Percentiles rank a stretch among this genome's conserved stretches.
Evolutionary conservation across 2,113 vertebrate species (phyloP).

Genomic region (Serranochromis macrocephalus): DNA sequence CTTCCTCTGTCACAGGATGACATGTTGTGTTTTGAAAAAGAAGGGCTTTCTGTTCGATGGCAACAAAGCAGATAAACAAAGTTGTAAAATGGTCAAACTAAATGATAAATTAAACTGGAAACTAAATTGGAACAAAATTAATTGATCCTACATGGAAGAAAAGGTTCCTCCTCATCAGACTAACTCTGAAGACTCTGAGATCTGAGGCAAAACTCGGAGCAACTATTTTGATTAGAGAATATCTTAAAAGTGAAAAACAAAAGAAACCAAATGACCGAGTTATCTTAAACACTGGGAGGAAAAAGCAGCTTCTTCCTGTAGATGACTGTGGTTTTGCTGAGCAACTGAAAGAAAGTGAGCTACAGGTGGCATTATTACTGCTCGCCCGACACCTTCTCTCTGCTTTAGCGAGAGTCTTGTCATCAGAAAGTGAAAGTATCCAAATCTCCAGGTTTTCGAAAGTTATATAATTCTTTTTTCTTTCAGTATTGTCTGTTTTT

Average conservation of each 20-base stretch:
- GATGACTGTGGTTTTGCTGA: background rate
- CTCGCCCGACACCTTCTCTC: background rate
- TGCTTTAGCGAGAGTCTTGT: background rate
- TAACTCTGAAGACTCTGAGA: rapidly evolving
- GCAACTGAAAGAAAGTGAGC: background rate
- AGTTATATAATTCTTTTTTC: background rate
- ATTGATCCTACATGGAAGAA: background rate
- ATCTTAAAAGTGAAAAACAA: background rate
- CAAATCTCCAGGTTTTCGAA: rapidly evolving
- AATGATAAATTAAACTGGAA: background rate
- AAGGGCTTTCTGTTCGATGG: background rate
- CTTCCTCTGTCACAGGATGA: background rate
- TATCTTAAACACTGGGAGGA: background rate
- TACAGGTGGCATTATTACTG: no score
- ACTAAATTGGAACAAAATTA: background rate
- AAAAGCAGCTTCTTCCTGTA: background rate
- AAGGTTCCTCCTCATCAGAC: background rate
- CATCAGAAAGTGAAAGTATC: rapidly evolving
- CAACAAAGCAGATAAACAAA: rapidly evolving
- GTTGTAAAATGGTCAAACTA: background rate
- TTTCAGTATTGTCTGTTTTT: background rate
- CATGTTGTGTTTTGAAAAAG: rapidly evolving
- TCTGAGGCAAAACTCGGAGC: background rate
- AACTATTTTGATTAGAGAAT: background rate
- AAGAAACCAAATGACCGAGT: background rate